phyloP scores from a whole-genome alignment of 2,797 vertebrate genomes.

The Masticophis lateralis region DNA sequence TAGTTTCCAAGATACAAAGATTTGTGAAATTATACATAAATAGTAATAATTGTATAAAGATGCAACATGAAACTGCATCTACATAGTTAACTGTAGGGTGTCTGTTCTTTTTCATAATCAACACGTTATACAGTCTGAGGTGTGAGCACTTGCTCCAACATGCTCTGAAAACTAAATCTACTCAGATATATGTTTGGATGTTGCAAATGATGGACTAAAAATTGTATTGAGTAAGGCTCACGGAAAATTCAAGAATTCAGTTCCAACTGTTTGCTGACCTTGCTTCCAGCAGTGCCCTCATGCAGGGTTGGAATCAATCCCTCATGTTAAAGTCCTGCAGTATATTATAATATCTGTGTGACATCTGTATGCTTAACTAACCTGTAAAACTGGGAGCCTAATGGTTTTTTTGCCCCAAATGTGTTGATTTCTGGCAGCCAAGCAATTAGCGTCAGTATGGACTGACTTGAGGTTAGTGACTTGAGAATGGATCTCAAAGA shows the following conservation, averaged over 20 bases:
- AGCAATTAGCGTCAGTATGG: background rate
- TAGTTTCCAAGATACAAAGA: background rate
- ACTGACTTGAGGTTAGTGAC: background rate
- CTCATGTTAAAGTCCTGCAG: background rate
- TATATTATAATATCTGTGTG: conserved; percentile 2
- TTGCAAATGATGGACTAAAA: background rate
- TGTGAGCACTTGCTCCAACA: background rate
- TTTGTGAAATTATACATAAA: background rate
- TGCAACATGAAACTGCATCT: background rate
- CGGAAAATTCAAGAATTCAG: conserved; percentile 11
- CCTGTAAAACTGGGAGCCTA: background rate
- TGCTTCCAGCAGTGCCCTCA: background rate
- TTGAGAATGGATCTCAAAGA: background rate
- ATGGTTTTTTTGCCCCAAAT: background rate
- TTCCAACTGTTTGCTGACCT: conserved; percentile 21
- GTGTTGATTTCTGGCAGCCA: background rate
- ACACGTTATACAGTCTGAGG: background rate
- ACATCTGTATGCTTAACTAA: background rate
- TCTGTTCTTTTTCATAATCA: background rate
- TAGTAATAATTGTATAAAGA: background rate
- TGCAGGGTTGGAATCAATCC: background rate
- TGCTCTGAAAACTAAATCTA: background rate
- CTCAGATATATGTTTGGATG: background rate
- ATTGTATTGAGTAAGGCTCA: background rate
- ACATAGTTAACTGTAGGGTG: background rate